Evolutionary conservation across 2,797 vertebrate genomes (phyloP).

Genomic region (Gymnothorax javanicus): DNA sequence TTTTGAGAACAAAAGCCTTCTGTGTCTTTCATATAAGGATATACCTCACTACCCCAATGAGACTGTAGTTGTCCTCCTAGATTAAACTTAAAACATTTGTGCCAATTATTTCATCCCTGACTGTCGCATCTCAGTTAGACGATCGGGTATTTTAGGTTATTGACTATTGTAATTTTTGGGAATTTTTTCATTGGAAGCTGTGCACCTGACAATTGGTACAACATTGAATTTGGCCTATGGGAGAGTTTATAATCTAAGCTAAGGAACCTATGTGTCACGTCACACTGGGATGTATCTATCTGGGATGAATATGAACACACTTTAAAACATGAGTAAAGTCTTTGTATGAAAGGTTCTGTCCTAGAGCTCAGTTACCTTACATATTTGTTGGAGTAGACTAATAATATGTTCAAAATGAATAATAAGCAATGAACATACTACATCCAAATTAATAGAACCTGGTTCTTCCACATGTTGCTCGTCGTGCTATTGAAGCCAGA

Average conservation of each 20-base stretch:
- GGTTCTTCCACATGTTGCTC: background rate
- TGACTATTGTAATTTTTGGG: too few species aligned
- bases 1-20: background rate
- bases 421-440: background rate
- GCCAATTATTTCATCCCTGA: slow-evolving; percentile 53
- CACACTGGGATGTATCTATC: too few species aligned
- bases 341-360: background rate
- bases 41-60: background rate
- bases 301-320: background rate
- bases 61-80: slow-evolving; percentile 60
- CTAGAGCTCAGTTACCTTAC: background rate
- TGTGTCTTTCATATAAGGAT: background rate
- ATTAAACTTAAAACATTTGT: slow-evolving; percentile 51
- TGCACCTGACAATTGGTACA: too few species aligned
- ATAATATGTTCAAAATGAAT: background rate
- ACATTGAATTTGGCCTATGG: too few species aligned
- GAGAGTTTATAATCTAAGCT: too few species aligned
- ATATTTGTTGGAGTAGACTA: background rate
- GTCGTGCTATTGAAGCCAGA: background rate
- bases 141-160: too few species aligned
- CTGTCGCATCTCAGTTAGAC: too few species aligned
- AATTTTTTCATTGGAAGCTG: too few species aligned
- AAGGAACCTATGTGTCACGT: too few species aligned
- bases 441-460: background rate
- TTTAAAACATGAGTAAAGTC: background rate